These are phyloP conservation scores for Anomalospiza imberbis DNA, from an alignment of 2,797 vertebrate genomes.

Conservation along the genomic window DNA sequence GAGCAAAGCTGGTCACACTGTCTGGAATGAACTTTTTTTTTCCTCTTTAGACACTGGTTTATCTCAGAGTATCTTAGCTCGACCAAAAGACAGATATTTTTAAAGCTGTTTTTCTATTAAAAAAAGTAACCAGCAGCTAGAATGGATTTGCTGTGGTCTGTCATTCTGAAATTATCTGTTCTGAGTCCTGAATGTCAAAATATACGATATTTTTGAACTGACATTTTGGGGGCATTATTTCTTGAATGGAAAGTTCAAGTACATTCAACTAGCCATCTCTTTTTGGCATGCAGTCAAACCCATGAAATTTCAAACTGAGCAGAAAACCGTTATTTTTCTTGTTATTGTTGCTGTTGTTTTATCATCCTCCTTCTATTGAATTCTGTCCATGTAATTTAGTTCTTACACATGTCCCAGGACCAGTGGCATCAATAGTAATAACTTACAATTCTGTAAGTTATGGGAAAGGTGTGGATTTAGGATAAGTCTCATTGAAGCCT, in stretches of 20 bases:
- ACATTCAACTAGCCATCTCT: neutral
- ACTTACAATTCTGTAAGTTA: neutral
- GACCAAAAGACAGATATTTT: neutral
- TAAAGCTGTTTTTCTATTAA: neutral
- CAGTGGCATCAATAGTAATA: neutral
- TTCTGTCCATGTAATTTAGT: neutral
- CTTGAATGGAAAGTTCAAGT: neutral
- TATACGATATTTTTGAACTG: neutral
- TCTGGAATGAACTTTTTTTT: neutral
- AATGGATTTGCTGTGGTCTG: neutral
- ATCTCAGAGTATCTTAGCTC: neutral
- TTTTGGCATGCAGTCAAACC: neutral
- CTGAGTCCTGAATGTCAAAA: conserved; percentile 5
- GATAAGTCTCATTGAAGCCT: neutral
- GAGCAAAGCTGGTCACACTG: neutral
- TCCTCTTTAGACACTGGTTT: neutral
- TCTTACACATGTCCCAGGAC: neutral
- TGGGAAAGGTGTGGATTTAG: neutral
- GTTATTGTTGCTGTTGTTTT: neutral
- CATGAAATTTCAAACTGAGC: neutral
- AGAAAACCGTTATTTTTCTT: neutral
- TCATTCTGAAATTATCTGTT: neutral
- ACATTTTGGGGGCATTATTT: conserved; percentile 6
- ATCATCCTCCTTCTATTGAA: neutral
- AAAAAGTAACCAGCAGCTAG: neutral